These are phyloP conservation scores for Hesperia comma DNA, from an alignment of 2,888 invertebrate genomes.

Conservation along the genomic window DNA sequence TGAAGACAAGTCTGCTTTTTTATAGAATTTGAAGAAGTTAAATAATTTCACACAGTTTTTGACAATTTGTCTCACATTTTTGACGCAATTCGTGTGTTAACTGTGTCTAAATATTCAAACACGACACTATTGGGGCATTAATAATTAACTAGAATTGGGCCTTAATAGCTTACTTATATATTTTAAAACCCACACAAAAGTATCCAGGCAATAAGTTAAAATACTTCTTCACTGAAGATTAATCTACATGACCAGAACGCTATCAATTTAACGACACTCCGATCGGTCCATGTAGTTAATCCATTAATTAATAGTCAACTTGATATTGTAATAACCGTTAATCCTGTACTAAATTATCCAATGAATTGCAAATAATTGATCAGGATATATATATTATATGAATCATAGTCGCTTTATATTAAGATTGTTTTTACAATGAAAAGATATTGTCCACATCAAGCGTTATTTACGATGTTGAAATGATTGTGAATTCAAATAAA, in stretches of 20 bases:
- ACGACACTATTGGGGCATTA: too few relatives aligned
- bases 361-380: constrained; percentile 31
- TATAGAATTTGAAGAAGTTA: too few relatives aligned
- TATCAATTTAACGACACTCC: constrained; percentile 34
- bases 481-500: too few relatives aligned
- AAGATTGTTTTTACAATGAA: background rate
- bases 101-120: too few relatives aligned
- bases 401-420: background rate
- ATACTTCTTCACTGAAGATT: constrained; percentile 15
- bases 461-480: too few relatives aligned
- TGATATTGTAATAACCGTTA: constrained; percentile 37
- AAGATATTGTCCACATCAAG: background rate
- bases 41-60: too few relatives aligned
- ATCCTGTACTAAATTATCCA: constrained; percentile 26
- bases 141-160: too few relatives aligned
- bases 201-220: background rate
- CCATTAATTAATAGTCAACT: constrained; percentile 35
- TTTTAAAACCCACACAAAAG: too few relatives aligned
- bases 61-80: too few relatives aligned
- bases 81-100: too few relatives aligned
- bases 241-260: constrained; percentile 27
- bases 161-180: too few relatives aligned
- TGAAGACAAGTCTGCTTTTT: too few relatives aligned
- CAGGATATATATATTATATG: background rate
- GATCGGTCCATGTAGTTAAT: constrained; percentile 30